phyloP scores from a whole-genome alignment of 2,113 vertebrate species.

The Macaca nemestrina region DNA sequence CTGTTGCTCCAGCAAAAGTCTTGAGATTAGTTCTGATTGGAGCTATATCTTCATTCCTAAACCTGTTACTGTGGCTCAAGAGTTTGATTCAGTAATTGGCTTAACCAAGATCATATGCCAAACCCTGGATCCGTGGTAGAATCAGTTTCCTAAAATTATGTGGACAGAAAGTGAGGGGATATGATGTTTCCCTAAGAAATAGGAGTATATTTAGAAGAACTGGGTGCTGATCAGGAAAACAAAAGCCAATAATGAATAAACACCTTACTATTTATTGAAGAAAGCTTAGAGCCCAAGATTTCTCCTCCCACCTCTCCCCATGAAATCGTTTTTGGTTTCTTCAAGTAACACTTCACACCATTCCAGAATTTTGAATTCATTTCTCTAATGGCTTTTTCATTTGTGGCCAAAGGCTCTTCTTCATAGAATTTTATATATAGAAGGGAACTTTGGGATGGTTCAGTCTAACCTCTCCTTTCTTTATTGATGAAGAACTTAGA shows the following conservation, averaged over 20 bases:
- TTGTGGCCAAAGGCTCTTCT: neutral
- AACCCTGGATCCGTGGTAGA: neutral
- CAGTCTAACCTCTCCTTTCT: neutral
- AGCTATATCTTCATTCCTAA: neutral
- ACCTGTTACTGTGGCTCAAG: neutral
- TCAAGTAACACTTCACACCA: neutral
- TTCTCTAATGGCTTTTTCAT: conserved; percentile 12
- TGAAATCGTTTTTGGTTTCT: conserved; percentile 7
- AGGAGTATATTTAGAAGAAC: neutral
- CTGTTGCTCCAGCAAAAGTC: neutral
- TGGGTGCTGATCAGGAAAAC: neutral
- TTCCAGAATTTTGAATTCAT: conserved; percentile 13
- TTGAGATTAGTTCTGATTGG: neutral
- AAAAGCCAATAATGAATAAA: neutral
- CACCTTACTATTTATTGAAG: neutral
- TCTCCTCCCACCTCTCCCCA: neutral
- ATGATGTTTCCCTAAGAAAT: neutral
- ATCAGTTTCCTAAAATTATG: neutral
- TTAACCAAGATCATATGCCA: neutral
- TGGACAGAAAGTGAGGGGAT: neutral
- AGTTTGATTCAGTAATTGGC: neutral
- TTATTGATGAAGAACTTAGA: neutral
- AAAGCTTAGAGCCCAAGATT: neutral
- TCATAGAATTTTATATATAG: neutral
- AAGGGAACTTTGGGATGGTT: neutral